Conservation (phyloP, 2,797 vertebrate genomes). For the Sebastes goodei region DNA sequence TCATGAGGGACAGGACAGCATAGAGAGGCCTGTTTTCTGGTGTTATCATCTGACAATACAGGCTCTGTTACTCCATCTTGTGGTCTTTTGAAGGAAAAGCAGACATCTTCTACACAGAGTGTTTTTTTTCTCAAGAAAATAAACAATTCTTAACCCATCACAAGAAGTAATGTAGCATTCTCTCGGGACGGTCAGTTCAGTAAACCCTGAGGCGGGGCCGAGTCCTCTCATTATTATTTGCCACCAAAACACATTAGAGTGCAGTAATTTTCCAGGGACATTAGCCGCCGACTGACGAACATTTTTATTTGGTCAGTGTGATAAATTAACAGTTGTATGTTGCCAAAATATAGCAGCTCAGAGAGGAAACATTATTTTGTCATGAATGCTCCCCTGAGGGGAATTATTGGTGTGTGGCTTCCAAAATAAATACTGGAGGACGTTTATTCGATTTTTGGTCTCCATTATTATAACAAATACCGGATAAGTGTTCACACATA, state of each 20-base stretch:
- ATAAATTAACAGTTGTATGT: conserved; percentile 26
- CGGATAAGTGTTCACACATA: not conserved
- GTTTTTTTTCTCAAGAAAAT: not conserved
- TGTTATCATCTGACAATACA: not conserved
- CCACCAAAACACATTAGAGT: conserved; percentile 26
- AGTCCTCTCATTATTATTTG: conserved; percentile 43
- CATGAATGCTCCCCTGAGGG: not conserved
- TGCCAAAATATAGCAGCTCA: conserved; percentile 11
- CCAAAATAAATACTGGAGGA: not conserved
- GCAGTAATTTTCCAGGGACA: conserved; percentile 26
- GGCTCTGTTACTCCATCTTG: conserved; percentile 64
- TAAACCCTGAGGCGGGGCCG: conserved; percentile 24
- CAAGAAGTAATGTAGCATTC: not conserved
- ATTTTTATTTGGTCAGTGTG: conserved; percentile 26
- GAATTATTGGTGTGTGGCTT: not conserved
- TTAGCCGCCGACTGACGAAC: not conserved
- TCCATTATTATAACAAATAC: conserved; percentile 4
- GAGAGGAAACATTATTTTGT: conserved; percentile 3
- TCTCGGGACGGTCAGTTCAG: not conserved
- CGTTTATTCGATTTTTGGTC: conserved; percentile 4
- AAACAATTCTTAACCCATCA: conserved; percentile 9
- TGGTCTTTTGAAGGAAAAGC: conserved; percentile 12
- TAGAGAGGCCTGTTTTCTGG: not conserved
- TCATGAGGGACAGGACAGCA: not conserved
- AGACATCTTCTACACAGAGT: not conserved